These are phyloP conservation scores for Ericerus pela DNA, from an alignment of 1,140 invertebrate species.

Conservation along the genomic window DNA sequence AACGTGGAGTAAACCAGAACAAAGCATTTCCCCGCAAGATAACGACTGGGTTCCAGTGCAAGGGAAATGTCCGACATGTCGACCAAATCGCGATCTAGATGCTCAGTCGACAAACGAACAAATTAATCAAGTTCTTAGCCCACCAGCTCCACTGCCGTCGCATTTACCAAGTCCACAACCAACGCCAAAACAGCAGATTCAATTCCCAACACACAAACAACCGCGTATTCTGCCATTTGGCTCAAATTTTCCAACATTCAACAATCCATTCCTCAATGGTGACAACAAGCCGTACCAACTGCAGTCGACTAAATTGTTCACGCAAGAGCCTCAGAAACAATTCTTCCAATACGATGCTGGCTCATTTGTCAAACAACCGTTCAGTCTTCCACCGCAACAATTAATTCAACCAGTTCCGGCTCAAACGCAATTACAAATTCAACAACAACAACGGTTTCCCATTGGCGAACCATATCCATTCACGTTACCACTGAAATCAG, in stretches of 20 bases:
- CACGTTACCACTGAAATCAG: not conserved
- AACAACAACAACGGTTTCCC: not conserved
- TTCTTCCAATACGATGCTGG: not conserved
- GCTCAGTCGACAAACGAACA: not conserved
- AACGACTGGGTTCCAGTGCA: constrained; percentile 1
- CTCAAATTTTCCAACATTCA: not conserved
- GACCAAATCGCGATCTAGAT: not conserved
- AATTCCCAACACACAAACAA: not conserved
- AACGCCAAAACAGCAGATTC: not conserved
- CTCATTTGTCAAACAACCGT: not conserved
- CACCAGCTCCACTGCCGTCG: not conserved
- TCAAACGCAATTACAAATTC: no score
- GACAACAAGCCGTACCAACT: not conserved
- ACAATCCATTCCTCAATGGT: not conserved
- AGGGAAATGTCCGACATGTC: not conserved
- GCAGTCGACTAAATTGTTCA: not conserved
- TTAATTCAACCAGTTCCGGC: not conserved
- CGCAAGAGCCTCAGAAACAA: not conserved
- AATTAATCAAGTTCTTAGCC: not conserved
- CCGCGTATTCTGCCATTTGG: not conserved
- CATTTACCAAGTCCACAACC: not conserved
- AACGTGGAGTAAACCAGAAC: constrained; percentile 4
- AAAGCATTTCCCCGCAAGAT: not conserved
- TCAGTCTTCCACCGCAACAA: not conserved
- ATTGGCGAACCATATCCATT: not conserved